Evolutionary conservation across 2,113 vertebrate genomes (phyloP).

Genomic region (Corythornis vintsioides): DNA sequence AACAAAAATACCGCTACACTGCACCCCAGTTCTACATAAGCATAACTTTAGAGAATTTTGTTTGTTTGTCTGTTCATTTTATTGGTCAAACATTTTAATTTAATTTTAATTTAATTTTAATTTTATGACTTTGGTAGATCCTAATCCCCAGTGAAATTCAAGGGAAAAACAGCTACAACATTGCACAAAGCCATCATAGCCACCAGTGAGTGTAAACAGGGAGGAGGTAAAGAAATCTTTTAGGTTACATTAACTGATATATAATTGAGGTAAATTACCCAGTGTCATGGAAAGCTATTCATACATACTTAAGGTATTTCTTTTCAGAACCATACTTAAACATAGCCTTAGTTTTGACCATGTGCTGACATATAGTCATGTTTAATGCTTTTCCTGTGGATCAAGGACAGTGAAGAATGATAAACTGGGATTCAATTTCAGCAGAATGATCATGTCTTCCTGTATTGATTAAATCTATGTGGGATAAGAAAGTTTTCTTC

Average conservation of each 20-base stretch:
- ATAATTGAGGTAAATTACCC: neutral
- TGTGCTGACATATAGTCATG: neutral
- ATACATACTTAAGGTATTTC: neutral
- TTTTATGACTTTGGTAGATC: neutral
- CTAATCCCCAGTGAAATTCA: neutral
- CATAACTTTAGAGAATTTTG: neutral
- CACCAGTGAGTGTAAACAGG: neutral
- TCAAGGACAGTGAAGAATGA: neutral
- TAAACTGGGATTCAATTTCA: conserved; percentile 28
- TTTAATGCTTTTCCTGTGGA: neutral
- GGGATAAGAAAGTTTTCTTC: neutral
- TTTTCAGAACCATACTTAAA: neutral
- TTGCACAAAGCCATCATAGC: neutral
- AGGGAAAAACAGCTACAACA: neutral
- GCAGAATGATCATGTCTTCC: conserved; percentile 19
- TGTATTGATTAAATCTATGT: neutral
- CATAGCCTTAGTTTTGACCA: neutral
- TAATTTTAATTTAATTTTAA: neutral
- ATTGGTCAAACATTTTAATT: neutral
- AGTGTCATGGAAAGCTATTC: neutral
- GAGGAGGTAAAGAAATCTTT: neutral
- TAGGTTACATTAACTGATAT: neutral
- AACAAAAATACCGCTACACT: neutral
- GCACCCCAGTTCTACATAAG: neutral
- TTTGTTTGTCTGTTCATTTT: neutral